Evolutionary conservation across 2,113 vertebrate genomes (phyloP), one percentile per base, ranked within the genome.

Genomic region (Carassius gibelio): DNA sequence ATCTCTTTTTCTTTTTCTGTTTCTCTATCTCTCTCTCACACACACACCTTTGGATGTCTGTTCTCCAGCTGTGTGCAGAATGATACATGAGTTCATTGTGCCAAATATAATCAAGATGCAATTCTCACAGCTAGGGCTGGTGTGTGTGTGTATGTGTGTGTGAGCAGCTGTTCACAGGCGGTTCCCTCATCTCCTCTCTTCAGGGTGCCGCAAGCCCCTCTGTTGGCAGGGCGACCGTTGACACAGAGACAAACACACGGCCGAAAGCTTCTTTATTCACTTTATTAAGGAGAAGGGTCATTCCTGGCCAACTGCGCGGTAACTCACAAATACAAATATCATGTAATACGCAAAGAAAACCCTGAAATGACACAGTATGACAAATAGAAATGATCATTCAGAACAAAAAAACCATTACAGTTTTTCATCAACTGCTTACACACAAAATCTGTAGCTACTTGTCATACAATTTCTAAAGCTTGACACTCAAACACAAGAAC

Each of bases 141-240:
- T 85, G 19, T 50, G 62, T 66, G 69, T 69, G 30, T 21, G 21
- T 83, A 14, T 57, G 13, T 86, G 80, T 81, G 21, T 23, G 13
- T 38, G 57, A 69, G 64, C 77, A 92, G 89, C 91, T 91, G 89
- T 89, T 88, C 84, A 75, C 81, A 86, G 85, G 30, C 62, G 8
- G 38, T 19, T 77, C 78, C 86, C 71, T 81, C 23, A 50, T 72
- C 79, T 82, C 79, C 66, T 85, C 87, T 82, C 87, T 52, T 88
- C 55, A 86, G 89, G 90, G 91, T 76, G 11, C 89, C 82, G 66
- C 88, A 42, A 21, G 82, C 86, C 85, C 88, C 86, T 26, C 81
- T 61, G 88, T 92, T 91, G 91, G 88, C 91, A 86, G 74, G 85
- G 92, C 88, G 79, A 92, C 81, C 57, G 92, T 93, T 91, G 92